phyloP scores from a whole-genome alignment of 2,113 vertebrate genomes.

The Mixornis gularis region DNA sequence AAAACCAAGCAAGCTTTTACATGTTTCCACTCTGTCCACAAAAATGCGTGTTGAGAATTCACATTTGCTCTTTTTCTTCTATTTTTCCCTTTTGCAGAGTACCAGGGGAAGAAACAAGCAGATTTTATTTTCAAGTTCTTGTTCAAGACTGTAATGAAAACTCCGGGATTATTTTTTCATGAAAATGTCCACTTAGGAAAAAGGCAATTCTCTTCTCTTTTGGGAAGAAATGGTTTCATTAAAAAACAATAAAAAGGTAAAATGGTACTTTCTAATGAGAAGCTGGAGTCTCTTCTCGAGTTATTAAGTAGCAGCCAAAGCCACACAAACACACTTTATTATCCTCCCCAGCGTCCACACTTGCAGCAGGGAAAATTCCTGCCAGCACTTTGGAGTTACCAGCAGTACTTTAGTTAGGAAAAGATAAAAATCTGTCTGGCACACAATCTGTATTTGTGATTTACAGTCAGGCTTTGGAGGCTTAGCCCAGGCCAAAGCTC shows the following conservation, averaged over 20 bases:
- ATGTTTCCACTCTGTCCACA: neutral
- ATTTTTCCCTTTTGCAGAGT: neutral
- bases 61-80: neutral
- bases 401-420: neutral
- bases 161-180: neutral
- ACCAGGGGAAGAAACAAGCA: neutral
- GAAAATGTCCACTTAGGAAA: slow-evolving; percentile 4
- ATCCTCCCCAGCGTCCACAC: neutral
- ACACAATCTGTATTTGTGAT: neutral
- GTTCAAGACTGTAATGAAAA: neutral
- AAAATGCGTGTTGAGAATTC: neutral
- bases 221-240: neutral
- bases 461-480: neutral
- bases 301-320: neutral
- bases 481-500: neutral
- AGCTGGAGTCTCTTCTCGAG: neutral
- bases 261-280: neutral
- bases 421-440: neutral
- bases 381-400: neutral
- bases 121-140: neutral
- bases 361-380: neutral
- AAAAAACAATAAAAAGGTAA: neutral
- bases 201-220: neutral
- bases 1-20: neutral
- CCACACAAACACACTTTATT: neutral